Base-by-base conservation (phyloP, 1,140 invertebrate species). In the Apis dorsata region DNA sequence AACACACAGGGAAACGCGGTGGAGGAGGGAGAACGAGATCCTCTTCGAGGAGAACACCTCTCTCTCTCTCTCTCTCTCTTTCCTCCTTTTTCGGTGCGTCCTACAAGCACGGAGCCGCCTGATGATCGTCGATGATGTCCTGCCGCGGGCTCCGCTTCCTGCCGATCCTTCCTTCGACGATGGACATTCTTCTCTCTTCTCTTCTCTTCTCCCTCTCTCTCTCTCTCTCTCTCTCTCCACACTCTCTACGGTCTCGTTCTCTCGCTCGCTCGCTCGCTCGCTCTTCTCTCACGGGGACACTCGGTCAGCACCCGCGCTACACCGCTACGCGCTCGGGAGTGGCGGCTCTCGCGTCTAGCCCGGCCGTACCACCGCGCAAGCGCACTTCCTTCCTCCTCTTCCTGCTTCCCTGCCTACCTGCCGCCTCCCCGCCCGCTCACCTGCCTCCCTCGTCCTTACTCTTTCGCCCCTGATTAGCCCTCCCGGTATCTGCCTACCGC, bases 261-360 rank as follows among this genome's bases (percentile, higher is more conserved):
- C 71, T 79, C 81, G 34, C 34, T 79, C 81, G 63, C 84, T 19
- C 57, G 66, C 57, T 62, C 44, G 78, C 75, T 59, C 65, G 69
- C 86, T 75, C 87, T 91, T 88, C 83, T 91, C 87, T 90, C 89
- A 81, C 91, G 90, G 87, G 91, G 92, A 92, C 92, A 86, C 86
- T 86, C 86, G 93, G 90, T 93, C 87, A 86, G 93, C 92, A 94
- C 91, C 93, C 92, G 93, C 91, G 93, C 92, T 93, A 93, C 92
- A 92, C 91, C 93, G 93, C 87, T 89, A 85, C 88, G 87, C 93
- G 93, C 92, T 92, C 93, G 93, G 93, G 93, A 93, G 93, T 94
- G 94, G 94, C 93, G 93, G 89, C 91, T 91, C 91, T 93, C 91
- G 90, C 90, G 84, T 91, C 89, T 93, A 90, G 90, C 92, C 92